Evolutionary conservation across 2,888 invertebrate species (phyloP).

Genomic region (Alloscopus bannaensis): DNA sequence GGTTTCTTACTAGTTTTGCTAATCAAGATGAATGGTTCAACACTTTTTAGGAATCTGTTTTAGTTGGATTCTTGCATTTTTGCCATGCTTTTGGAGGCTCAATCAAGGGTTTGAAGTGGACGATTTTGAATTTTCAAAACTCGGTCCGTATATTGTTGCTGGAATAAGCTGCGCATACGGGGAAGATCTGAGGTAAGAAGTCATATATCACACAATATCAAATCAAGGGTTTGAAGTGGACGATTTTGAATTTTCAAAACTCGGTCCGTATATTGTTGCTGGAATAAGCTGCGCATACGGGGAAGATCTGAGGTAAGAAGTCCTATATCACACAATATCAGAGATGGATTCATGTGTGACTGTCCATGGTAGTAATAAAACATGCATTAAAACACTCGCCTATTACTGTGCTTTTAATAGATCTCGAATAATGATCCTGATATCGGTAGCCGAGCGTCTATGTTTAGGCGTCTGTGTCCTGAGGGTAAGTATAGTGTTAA

Average conservation of each 20-base stretch:
- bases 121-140: slow-evolving; percentile 67
- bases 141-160: slow-evolving; percentile 61
- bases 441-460: slow-evolving; percentile 84
- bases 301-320: slow-evolving; percentile 66
- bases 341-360: too few species aligned
- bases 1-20: too few species aligned
- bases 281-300: slow-evolving; percentile 67
- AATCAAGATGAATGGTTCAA: too few species aligned
- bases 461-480: slow-evolving; percentile 84
- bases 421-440: slow-evolving; percentile 83
- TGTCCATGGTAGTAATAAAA: too few species aligned
- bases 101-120: slow-evolving; percentile 68
- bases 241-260: slow-evolving; percentile 67
- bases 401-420: slow-evolving; percentile 77
- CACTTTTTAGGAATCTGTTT: slow-evolving; percentile 77
- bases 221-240: slow-evolving; percentile 68
- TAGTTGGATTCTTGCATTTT: slow-evolving; percentile 80
- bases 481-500: too few species aligned
- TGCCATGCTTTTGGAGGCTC: slow-evolving; percentile 80
- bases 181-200: slow-evolving; percentile 66
- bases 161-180: slow-evolving; percentile 67
- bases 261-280: slow-evolving; percentile 61
- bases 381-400: too few species aligned
- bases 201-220: too few species aligned
- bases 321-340: too few species aligned